These are phyloP conservation scores for Apistogramma diplotaenia DNA, from an alignment of 2,113 vertebrate genomes.

Conservation along the genomic window DNA sequence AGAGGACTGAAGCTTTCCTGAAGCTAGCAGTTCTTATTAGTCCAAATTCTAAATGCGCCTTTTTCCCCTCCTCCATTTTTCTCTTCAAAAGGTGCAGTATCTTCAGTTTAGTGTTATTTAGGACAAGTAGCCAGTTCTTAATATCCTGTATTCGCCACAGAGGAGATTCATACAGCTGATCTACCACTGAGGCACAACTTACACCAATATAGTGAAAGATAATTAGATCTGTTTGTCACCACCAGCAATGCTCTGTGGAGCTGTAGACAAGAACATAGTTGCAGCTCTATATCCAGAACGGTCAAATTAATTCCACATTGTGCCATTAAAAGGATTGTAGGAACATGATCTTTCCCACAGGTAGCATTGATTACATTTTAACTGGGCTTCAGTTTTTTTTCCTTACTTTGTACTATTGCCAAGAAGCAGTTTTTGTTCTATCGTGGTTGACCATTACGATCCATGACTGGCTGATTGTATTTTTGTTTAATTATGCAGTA, in stretches of 20 bases:
- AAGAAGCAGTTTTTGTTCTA: not conserved
- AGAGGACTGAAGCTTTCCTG: not conserved
- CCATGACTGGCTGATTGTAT: not conserved
- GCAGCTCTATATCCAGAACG: not conserved
- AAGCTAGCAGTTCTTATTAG: not conserved
- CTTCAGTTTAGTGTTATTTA: conserved; percentile 2
- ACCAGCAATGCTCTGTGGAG: not conserved
- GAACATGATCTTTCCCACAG: not conserved
- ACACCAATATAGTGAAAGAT: conserved; percentile 38
- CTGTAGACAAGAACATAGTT: not conserved
- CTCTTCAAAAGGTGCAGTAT: not conserved
- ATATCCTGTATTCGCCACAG: conserved; percentile 36
- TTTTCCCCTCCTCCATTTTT: not conserved
- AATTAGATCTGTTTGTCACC: conserved; percentile 53
- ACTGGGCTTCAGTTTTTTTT: not conserved
- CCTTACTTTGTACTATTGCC: not conserved
- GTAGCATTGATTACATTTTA: not conserved
- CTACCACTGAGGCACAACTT: conserved; percentile 18
- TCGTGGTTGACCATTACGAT: not conserved
- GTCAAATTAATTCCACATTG: conserved; percentile 14
- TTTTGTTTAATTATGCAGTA: not conserved
- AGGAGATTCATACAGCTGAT: conserved; percentile 30
- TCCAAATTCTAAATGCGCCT: not conserved
- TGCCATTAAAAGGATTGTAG: conserved; percentile 6
- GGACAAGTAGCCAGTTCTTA: conserved; percentile 10